Conservation (phyloP, 1,140 invertebrate species). For the Drosophila persimilis region DNA sequence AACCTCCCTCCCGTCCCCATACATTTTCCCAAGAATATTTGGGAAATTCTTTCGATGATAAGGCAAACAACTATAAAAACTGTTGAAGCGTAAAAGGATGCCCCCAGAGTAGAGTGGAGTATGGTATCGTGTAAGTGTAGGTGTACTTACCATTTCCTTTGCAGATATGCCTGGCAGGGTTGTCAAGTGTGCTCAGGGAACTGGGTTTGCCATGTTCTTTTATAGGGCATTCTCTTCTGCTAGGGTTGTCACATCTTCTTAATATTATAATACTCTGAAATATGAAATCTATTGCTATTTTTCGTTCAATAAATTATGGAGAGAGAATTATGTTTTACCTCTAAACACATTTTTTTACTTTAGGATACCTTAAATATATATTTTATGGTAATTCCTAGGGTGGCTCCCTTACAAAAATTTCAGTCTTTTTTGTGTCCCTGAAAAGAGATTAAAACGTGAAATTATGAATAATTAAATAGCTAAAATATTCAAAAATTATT, state of each 20-base stretch:
- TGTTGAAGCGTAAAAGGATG: constrained; percentile 76
- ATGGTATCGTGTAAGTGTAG: constrained; percentile 19
- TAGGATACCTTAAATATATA: too few relatives aligned
- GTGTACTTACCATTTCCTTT: constrained; percentile 57
- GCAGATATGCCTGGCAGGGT: constrained; percentile 39
- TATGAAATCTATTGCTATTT: too few relatives aligned
- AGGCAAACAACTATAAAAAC: constrained; percentile 63
- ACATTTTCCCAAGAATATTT: constrained; percentile 19
- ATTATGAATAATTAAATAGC: background rate
- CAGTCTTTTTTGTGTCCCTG: too few relatives aligned
- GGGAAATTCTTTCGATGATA: constrained; percentile 34
- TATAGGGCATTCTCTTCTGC: background rate
- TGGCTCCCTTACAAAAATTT: too few relatives aligned
- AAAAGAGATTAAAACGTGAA: background rate
- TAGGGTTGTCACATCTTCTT: background rate
- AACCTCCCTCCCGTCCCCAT: background rate
- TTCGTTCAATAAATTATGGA: too few relatives aligned
- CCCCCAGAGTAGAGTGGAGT: constrained; percentile 16
- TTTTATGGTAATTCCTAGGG: too few relatives aligned
- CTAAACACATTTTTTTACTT: too few relatives aligned
- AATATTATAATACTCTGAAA: too few relatives aligned
- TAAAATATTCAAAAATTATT: constrained; percentile 11
- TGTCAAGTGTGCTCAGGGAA: constrained; percentile 14
- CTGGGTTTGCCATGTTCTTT: too few relatives aligned
- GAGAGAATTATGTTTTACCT: too few relatives aligned